These are phyloP conservation scores for Tetropium fuscum DNA, from an alignment of 2,888 invertebrate species.

Conservation along the genomic window DNA sequence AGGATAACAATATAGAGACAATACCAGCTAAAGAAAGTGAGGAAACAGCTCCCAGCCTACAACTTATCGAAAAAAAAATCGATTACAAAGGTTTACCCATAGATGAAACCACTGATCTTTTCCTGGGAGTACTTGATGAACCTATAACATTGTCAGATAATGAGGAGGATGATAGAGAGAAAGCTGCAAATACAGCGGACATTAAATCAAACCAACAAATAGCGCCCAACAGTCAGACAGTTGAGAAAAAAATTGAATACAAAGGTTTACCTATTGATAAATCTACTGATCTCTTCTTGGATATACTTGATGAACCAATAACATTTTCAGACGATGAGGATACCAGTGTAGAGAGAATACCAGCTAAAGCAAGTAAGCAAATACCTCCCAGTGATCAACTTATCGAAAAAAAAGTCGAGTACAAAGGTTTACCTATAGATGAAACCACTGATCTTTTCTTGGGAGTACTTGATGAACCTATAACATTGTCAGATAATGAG, in stretches of 20 bases:
- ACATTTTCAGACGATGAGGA: constrained; percentile 7
- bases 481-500: constrained; percentile 38
- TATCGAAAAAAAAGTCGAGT: constrained; percentile 29
- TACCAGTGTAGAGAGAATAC: neutral
- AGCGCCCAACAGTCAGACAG: neutral
- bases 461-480: constrained; percentile 57
- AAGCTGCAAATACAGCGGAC: neutral
- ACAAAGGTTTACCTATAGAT: constrained; percentile 50
- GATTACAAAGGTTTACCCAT: constrained; percentile 48
- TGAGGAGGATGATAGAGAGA: neutral
- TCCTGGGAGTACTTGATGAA: constrained; percentile 61
- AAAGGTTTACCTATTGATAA: constrained; percentile 49
- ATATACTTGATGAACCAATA: constrained; percentile 43
- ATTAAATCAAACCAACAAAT: neutral
- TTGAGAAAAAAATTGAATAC: constrained; percentile 36
- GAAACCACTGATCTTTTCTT: constrained; percentile 58
- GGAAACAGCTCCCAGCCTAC: neutral
- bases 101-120: constrained; percentile 54
- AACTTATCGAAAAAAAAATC: constrained; percentile 13
- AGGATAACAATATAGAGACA: neutral
- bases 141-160: constrained; percentile 44
- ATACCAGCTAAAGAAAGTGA: constrained; percentile 1
- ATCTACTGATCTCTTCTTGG: constrained; percentile 44
- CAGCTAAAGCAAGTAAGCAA: neutral
- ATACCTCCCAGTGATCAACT: neutral